Evolutionary conservation across 2,888 invertebrate species (phyloP).

Genomic region (Eristalinus sepulchralis): DNA sequence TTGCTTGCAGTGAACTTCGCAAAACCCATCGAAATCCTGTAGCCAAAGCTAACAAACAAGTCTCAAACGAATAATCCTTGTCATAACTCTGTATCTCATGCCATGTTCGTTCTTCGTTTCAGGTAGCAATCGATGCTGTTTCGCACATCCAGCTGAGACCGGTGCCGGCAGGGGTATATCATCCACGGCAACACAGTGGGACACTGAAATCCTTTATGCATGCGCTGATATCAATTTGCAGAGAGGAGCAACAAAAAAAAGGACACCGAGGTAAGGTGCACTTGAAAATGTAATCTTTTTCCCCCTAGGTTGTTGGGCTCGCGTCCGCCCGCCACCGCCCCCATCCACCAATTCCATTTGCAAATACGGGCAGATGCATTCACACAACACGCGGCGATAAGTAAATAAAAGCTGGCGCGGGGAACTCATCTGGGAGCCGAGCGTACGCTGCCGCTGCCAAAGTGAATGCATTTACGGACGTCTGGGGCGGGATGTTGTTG

Average conservation of each 20-base stretch:
- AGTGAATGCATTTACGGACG: conserved; percentile 1
- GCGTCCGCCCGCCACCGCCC: not conserved
- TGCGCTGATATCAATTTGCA: conserved; percentile 22
- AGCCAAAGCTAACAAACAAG: not conserved
- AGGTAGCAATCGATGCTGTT: conserved; percentile 21
- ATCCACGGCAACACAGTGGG: not conserved
- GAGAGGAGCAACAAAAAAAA: not conserved
- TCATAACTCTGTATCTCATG: not conserved
- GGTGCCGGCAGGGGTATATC: not conserved
- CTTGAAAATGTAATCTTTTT: not conserved
- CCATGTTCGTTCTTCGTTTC: not conserved
- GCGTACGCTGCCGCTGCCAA: not conserved
- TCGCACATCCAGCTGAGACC: not conserved
- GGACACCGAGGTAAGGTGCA: conserved; percentile 29
- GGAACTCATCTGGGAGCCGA: not conserved
- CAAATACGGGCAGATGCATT: conserved; percentile 14
- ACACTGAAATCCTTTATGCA: conserved; percentile 5
- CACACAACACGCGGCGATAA: conserved; percentile 6
- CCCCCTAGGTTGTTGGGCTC: not conserved
- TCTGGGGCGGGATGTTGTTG: not conserved
- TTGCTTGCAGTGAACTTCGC: not conserved
- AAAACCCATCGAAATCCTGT: not conserved
- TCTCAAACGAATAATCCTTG: not conserved
- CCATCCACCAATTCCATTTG: not conserved
- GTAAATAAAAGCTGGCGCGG: conserved; percentile 18